Percentiles rank a stretch among this genome's conserved stretches.
These are phyloP conservation scores for Galerucella nymphaeae DNA, from an alignment of 2,888 invertebrate species.

Conservation along the genomic window DNA sequence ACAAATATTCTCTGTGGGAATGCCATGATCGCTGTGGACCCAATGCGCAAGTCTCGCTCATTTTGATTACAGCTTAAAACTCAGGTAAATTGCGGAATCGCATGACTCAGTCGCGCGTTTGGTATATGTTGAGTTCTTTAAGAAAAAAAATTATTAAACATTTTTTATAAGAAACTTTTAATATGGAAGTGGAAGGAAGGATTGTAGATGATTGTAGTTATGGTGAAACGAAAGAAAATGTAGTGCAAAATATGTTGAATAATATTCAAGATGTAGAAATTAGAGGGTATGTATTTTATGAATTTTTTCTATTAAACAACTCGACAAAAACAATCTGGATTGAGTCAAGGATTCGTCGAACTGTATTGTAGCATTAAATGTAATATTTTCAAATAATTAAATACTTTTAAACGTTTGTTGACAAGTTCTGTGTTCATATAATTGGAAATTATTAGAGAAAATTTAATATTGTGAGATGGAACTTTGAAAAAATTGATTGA, in stretches of 20 bases:
- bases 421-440: too few relatives aligned
- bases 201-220: conserved; percentile 34
- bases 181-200: conserved; percentile 43
- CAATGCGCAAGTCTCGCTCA: conserved; percentile 51
- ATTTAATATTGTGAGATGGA: too few relatives aligned
- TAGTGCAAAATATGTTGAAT: conserved; percentile 56
- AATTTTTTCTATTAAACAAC: not conserved
- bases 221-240: conserved; percentile 44
- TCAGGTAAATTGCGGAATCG: conserved; percentile 59
- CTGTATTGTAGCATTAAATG: too few relatives aligned
- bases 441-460: too few relatives aligned
- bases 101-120: conserved; percentile 56
- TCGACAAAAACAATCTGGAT: too few relatives aligned
- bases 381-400: too few relatives aligned
- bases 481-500: too few relatives aligned
- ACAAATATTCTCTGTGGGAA: conserved; percentile 56
- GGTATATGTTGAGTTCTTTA: conserved; percentile 40
- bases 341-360: too few relatives aligned
- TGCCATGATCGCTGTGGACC: conserved; percentile 34
- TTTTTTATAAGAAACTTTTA: conserved; percentile 2
- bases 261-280: conserved; percentile 52
- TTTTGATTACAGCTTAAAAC: conserved; percentile 54
- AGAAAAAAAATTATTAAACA: not conserved
- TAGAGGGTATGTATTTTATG: conserved; percentile 44
- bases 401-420: too few relatives aligned